These are phyloP conservation scores for Drosophila lowei DNA, from an alignment of 1,140 invertebrate genomes.

Conservation along the genomic window DNA sequence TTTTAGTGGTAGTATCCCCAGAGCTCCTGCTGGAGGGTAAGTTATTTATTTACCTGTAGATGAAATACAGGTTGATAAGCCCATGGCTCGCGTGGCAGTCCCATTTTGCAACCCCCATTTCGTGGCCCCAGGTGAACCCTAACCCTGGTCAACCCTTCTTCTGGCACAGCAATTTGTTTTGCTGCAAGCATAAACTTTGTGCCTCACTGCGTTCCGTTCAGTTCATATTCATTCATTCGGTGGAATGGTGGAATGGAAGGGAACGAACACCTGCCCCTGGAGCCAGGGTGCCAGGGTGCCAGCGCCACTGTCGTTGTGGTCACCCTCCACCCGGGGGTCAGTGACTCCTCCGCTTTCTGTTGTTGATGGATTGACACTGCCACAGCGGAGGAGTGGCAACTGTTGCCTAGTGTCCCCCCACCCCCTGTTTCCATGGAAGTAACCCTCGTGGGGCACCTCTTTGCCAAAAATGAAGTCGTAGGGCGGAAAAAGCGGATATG, in stretches of 20 bases:
- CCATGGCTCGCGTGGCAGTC: neutral
- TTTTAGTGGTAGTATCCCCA: no score
- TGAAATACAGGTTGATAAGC: conserved; percentile 4
- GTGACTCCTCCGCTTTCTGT: neutral
- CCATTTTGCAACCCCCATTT: neutral
- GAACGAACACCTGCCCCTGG: conserved; percentile 16
- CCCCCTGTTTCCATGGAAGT: neutral
- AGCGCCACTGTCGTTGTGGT: conserved; percentile 11
- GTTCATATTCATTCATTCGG: neutral
- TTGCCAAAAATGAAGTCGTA: no score
- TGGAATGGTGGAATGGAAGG: neutral
- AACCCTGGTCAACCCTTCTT: conserved; percentile 15
- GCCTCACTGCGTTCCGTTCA: conserved; percentile 17
- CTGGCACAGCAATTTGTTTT: conserved; percentile 16
- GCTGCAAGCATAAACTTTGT: conserved; percentile 14
- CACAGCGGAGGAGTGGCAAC: no score
- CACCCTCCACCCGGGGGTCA: conserved; percentile 12
- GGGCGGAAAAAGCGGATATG: no score
- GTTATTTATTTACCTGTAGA: no score
- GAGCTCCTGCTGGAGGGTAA: no score
- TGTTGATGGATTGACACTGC: no score
- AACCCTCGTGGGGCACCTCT: neutral
- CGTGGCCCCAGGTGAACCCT: conserved; percentile 4
- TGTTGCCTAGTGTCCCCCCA: no score
- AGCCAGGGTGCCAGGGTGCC: neutral